phyloP scores from a whole-genome alignment of 2,797 vertebrate species.

The Phaenicophaeus curvirostris region DNA sequence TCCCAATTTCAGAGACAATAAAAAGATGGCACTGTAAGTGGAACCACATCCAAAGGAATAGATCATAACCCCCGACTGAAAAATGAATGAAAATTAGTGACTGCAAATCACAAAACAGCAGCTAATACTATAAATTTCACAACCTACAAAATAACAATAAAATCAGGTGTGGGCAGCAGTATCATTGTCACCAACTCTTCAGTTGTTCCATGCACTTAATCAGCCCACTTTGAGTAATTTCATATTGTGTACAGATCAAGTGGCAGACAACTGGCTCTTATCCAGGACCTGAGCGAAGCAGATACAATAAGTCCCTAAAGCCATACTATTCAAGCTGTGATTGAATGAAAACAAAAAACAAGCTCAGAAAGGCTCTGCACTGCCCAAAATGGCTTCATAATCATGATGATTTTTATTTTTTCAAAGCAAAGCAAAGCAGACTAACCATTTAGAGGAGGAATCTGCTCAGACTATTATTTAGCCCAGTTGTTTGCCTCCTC shows the following conservation, averaged over 20 bases:
- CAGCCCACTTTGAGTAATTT: neutral
- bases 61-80: neutral
- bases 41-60: neutral
- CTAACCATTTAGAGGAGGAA: neutral
- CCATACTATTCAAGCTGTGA: slow-evolving; percentile 34
- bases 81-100: neutral
- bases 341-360: slow-evolving; percentile 37
- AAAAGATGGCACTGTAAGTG: neutral
- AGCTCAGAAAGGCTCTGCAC: neutral
- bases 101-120: neutral
- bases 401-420: neutral
- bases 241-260: neutral
- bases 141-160: neutral
- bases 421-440: neutral
- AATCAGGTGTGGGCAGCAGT: neutral
- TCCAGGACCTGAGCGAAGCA: slow-evolving; percentile 47
- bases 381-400: slow-evolving; percentile 12
- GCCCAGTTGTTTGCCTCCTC: neutral
- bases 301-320: slow-evolving; percentile 54
- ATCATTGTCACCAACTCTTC: neutral
- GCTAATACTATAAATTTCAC: neutral
- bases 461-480: neutral
- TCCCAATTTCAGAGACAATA: slow-evolving; percentile 2
- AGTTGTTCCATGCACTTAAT: neutral
- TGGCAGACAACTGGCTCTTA: slow-evolving; percentile 18